These are phyloP conservation scores for Diadegma fenestrale DNA, from an alignment of 2,888 invertebrate genomes.

Conservation along the genomic window DNA sequence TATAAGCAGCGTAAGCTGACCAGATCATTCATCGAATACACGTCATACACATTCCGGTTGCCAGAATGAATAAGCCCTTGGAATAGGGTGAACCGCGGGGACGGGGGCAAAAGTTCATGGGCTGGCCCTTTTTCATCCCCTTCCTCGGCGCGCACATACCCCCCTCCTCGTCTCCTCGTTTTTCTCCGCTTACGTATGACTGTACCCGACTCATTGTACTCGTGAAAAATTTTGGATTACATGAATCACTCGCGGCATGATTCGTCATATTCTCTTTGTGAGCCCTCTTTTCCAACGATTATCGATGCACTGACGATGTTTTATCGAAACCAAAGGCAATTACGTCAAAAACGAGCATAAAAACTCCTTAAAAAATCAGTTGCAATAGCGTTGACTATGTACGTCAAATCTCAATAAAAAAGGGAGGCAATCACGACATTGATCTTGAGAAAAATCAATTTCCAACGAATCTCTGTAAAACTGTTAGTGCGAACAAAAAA, in stretches of 20 bases:
- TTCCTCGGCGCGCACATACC: neutral
- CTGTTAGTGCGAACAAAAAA: neutral
- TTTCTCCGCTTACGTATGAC: slow-evolving; percentile 23
- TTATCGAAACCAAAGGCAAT: neutral
- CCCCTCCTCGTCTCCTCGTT: neutral
- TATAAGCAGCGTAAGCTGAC: slow-evolving; percentile 35
- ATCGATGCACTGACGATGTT: neutral
- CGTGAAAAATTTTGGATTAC: slow-evolving; percentile 13
- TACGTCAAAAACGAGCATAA: neutral
- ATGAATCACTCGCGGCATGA: slow-evolving; percentile 17
- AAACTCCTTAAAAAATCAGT: neutral
- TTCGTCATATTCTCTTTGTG: slow-evolving; percentile 7
- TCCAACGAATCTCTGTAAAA: neutral
- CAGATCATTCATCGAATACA: slow-evolving; percentile 74
- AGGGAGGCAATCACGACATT: no score
- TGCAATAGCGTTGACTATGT: neutral
- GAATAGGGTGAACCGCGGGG: slow-evolving; percentile 71
- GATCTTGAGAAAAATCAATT: neutral
- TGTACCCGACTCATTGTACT: slow-evolving; percentile 20
- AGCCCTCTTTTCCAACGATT: slow-evolving; percentile 1
- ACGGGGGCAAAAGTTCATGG: slow-evolving; percentile 56
- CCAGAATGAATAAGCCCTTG: slow-evolving; percentile 78
- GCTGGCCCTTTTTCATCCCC: slow-evolving; percentile 61
- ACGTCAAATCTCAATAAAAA: no score
- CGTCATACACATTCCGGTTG: slow-evolving; percentile 77